Conservation (phyloP, 1,140 invertebrate species). For the Euschistus heros region DNA sequence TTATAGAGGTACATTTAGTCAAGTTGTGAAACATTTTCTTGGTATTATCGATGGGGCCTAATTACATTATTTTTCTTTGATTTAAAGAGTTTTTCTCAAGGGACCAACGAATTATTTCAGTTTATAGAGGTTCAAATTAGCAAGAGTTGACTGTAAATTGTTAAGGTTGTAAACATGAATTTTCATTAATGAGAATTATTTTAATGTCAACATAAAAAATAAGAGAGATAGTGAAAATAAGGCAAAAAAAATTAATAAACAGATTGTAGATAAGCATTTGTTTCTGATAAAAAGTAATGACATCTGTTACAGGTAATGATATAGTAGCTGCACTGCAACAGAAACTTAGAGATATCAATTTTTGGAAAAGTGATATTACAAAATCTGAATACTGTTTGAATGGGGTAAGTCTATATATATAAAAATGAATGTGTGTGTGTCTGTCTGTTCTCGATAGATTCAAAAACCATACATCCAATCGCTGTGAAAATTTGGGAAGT, state of each 20-base stretch:
- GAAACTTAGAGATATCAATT: not conserved
- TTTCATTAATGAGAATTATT: not conserved
- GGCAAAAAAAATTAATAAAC: not conserved
- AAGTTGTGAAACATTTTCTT: no score
- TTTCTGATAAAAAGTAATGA: not conserved
- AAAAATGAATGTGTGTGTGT: no score
- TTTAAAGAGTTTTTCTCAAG: no score
- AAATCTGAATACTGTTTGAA: not conserved
- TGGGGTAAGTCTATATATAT: not conserved
- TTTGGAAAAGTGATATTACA: not conserved
- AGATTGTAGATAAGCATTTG: not conserved
- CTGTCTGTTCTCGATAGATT: no score
- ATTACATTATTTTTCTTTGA: no score
- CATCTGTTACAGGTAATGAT: constrained; percentile 1
- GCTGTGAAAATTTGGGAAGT: no score
- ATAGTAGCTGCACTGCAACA: not conserved
- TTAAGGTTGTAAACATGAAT: not conserved
- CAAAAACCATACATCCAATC: no score
- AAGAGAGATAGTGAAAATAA: not conserved
- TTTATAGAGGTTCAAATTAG: no score
- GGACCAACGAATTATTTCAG: no score
- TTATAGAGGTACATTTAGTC: no score
- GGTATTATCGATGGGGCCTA: no score
- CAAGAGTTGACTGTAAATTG: not conserved
- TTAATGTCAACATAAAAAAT: not conserved